Percentiles rank a stretch among this genome's conserved stretches.
These are phyloP conservation scores for Amphimedon queenslandica DNA, from an alignment of 37 sponge, comb jelly and placozoan species.

Conservation along the genomic window DNA sequence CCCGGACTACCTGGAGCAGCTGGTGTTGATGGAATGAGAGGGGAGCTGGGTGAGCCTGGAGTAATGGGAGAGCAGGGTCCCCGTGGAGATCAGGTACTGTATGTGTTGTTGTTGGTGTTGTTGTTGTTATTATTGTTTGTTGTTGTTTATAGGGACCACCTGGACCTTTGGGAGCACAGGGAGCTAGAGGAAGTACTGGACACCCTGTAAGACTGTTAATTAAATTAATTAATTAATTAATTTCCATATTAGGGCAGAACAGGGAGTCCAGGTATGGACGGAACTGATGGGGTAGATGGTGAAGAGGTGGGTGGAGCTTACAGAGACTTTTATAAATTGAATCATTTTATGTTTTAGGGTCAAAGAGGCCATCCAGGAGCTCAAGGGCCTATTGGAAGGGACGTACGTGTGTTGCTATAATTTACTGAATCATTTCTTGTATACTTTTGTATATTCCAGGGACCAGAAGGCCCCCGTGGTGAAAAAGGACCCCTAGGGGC, in stretches of 20 bases:
- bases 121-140: background rate
- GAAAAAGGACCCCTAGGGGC: constrained; percentile 32
- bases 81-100: background rate
- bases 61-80: constrained; percentile 44
- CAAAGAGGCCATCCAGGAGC: background rate
- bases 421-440: background rate
- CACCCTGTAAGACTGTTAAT: constrained; percentile 4
- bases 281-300: constrained; percentile 1
- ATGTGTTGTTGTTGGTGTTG: background rate
- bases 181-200: constrained; percentile 27
- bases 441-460: constrained; percentile 24
- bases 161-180: constrained; percentile 18
- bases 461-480: constrained; percentile 43
- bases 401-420: background rate
- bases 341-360: constrained; percentile 1
- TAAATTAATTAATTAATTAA: no score
- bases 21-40: constrained; percentile 52
- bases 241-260: background rate
- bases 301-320: background rate
- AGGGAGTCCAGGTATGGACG: background rate
- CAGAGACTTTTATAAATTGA: background rate
- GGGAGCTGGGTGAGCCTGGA: constrained; percentile 38
- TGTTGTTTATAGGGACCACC: constrained; percentile 17
- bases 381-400: constrained; percentile 12
- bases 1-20: constrained; percentile 45